Evolutionary conservation across 2,113 vertebrate species (phyloP).

Genomic region (Pantherophis guttatus): DNA sequence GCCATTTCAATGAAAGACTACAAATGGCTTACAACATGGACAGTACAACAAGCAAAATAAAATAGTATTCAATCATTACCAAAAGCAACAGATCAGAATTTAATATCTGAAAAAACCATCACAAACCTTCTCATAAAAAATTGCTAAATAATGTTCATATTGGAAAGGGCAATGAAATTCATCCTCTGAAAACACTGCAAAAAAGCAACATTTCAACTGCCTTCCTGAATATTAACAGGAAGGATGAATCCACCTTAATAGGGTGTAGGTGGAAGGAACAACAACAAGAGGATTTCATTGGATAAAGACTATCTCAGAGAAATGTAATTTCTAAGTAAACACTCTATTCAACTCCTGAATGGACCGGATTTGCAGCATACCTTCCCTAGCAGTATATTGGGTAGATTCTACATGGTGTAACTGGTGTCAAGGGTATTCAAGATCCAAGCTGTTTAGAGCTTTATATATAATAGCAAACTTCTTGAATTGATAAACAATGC

Average conservation of each 20-base stretch:
- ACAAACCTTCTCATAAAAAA: not conserved
- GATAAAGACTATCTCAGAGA: not conserved
- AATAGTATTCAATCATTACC: not conserved
- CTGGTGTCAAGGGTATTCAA: not conserved
- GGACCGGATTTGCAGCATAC: not conserved
- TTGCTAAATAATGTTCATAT: not conserved
- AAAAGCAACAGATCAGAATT: not conserved
- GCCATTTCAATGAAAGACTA: not conserved
- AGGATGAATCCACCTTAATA: not conserved
- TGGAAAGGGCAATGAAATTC: not conserved
- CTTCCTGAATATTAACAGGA: not conserved
- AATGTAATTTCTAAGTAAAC: not conserved
- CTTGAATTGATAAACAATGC: not conserved
- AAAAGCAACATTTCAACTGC: not conserved
- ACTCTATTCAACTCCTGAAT: not conserved
- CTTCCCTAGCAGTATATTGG: not conserved
- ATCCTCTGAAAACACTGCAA: not conserved
- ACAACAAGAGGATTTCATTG: not conserved
- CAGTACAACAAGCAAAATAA: not conserved
- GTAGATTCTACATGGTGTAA: not conserved
- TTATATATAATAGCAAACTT: not conserved
- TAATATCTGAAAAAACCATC: not conserved
- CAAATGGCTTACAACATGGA: not conserved
- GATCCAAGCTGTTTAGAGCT: not conserved
- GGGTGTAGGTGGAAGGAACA: not conserved